Base-by-base conservation (phyloP, 2,888 invertebrate genomes). In the Neelides folsomi region DNA sequence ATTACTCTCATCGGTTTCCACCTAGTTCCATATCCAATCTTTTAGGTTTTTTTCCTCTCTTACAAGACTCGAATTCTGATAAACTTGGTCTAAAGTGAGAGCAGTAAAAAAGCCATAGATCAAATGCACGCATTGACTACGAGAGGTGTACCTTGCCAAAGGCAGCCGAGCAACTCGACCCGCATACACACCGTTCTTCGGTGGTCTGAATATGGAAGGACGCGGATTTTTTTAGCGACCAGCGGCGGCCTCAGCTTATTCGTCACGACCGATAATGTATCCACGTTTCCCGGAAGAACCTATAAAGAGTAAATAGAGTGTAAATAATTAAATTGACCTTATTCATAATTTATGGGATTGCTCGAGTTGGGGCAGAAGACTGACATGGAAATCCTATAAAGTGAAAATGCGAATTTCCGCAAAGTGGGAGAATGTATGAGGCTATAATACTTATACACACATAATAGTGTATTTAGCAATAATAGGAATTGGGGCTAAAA, bases 171-270 rank as follows among this genome's bases (percentile, higher is more conserved):
- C 62, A 87, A 73, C 72, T 88, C 88, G 47, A 86, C 79, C 58
- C 87, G 73, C 76, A 88, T 78, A 69, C 87, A 88, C 57, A 86
- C 82, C 4, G 82, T 86, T 56, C 86, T 75, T 62, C 81, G 79
- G 68, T 82, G 81, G 55, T 80, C 78, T 57, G 83, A 82, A 71
- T 82, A 83, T 8, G 87, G 88, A 66, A 86, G 78, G 68, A 88
- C 79, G 56, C 87, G 79, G 57, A 88, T 75, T 70, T 79, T 80
- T 52, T 80, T 78, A 40, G 83, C 85, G 54, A 86, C 77, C 62
- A 86, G 77, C 20, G 84, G 82, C 47, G 86, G 84, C 63, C 82
- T 80, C 65, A 86, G 73, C 56, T 77, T 74, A 64, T 83, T 79
- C 66, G 82, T 78, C 60, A 82, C 82, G 59, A 83, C 80, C 49